phyloP scores from a whole-genome alignment of 2,888 invertebrate species.

The Scaptomyza polygonia region DNA sequence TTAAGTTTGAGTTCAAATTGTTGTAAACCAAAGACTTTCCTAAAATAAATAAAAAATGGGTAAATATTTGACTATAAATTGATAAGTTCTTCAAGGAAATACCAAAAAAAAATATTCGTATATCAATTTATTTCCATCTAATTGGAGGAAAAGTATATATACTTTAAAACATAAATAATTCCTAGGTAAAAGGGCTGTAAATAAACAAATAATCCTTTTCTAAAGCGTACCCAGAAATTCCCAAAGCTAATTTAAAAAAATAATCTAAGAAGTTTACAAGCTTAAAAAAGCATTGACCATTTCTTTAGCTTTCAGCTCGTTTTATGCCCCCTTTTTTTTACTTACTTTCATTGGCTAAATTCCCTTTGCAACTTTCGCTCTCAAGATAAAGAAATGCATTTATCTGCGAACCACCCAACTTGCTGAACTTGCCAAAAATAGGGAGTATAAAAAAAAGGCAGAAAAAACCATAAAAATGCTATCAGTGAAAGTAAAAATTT shows the following conservation, averaged over 20 bases:
- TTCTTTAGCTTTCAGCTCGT: constrained; percentile 10
- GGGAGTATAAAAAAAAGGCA: background rate
- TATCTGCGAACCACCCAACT: constrained; percentile 24
- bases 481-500: constrained; percentile 52
- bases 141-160: background rate
- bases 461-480: constrained; percentile 12
- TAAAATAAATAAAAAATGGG: constrained; percentile 15
- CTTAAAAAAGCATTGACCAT: constrained; percentile 7
- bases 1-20: constrained; percentile 28
- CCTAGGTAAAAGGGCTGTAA: too few species aligned
- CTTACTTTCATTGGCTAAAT: constrained; percentile 12
- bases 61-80: background rate
- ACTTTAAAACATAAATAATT: background rate
- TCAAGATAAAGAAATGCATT: constrained; percentile 51
- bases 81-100: background rate
- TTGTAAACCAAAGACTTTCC: background rate
- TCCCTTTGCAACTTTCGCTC: constrained; percentile 34
- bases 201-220: too few species aligned
- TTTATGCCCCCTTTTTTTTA: background rate
- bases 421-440: constrained; percentile 32
- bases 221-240: background rate
- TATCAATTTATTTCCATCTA: background rate
- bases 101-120: background rate
- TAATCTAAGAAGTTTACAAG: constrained; percentile 8
- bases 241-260: background rate